Evolutionary conservation across 1,140 invertebrate genomes (phyloP), one percentile per base, ranked within the genome.

Genomic region (Epicauta chinensis): DNA sequence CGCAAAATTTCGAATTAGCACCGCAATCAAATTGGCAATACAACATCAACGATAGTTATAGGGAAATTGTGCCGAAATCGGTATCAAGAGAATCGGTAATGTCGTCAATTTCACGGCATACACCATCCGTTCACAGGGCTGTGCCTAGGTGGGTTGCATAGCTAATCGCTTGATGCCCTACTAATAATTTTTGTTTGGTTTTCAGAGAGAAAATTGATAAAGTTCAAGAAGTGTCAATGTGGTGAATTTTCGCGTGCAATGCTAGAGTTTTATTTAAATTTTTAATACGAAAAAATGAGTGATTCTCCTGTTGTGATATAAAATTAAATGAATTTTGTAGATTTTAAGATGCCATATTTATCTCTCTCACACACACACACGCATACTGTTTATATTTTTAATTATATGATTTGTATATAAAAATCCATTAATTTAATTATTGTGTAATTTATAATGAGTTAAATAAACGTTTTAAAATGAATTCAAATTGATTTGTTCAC

Each of bases 1-100:
- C 79, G 6, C 81, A 80, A 61, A 78, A 83, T 60, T 69, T 77
- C 63, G 79, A 81, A 58, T 66, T 68, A 6, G 23, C 45, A 34
- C 77, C 72, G 44, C 78, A 82, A 57, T 77, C 77, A 12, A 77
- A 79, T 0, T 80, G 78, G 78, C 68, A 76, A 2, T 77, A 59
- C 31, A 78, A 2, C 64, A 70, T 49, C 60, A 67, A 36, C 23
- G 40, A 30, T 34, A 55, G 57, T 5, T 41, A 53, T 52, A 47
- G 23, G 59, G 60, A 60, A 55, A 60, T 61, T 16, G 62, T 70
- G 61, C 64, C 65, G 41, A 58, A 67, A 38, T 69, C 71, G 2
- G 36, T 69, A 30, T 73, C 72, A n/a, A 69, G 70, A 59, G 72
- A 73, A 36, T 73, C 72, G 1, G 60, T 66, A 4, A 71, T 69